Conservation (phyloP, 2,888 invertebrate genomes). For the Adineta ricciae region DNA sequence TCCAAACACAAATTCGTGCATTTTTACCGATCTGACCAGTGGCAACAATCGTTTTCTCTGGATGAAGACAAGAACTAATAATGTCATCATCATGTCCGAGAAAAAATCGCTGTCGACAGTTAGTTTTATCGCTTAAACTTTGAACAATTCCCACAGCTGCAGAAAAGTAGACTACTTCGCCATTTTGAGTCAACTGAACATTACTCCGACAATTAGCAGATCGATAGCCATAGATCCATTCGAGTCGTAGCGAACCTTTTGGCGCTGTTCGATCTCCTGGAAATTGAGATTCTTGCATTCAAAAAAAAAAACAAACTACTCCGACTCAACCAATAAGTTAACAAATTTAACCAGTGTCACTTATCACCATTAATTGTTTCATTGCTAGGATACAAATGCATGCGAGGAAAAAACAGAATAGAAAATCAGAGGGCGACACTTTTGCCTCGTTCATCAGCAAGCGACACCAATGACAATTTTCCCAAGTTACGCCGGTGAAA, state of each 20-base stretch:
- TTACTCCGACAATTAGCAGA: conserved; percentile 51
- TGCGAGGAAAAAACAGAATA: background rate
- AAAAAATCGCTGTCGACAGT: conserved; percentile 48
- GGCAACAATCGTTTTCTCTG: conserved; percentile 47
- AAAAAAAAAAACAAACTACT: background rate
- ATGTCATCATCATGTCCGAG: conserved; percentile 52
- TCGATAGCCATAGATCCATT: conserved; percentile 52
- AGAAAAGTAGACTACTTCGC: conserved; percentile 51
- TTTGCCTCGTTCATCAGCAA: background rate
- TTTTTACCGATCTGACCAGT: conserved; percentile 51
- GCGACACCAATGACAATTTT: background rate
- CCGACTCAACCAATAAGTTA: background rate
- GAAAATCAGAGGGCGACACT: background rate
- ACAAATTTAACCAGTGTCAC: background rate
- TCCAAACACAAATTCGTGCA: conserved; percentile 51
- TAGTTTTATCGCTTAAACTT: conserved; percentile 40
- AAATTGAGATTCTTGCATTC: background rate
- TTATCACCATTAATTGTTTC: background rate
- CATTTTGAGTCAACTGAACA: conserved; percentile 45
- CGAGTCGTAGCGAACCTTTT: conserved; percentile 45
- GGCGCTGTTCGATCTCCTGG: conserved; percentile 37
- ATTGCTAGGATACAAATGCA: background rate
- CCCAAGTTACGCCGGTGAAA: too few relatives aligned
- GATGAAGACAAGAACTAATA: conserved; percentile 48
- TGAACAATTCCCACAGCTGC: conserved; percentile 51